Conservation (phyloP, 2,797 vertebrate genomes). For the Lepilemur septentrionalis region DNA sequence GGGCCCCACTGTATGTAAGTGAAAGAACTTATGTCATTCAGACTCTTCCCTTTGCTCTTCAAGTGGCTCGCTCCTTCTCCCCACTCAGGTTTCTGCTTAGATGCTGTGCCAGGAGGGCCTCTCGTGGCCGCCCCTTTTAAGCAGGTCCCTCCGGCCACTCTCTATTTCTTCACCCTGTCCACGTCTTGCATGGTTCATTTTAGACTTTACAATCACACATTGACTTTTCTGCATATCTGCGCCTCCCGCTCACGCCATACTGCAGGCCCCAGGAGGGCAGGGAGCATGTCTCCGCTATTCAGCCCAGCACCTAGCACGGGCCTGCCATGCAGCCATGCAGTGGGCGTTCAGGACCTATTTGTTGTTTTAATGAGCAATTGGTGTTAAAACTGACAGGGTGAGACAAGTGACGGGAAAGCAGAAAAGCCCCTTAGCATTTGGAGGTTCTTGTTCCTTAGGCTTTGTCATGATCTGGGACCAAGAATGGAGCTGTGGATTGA, state of each 20-base stretch:
- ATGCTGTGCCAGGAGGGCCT: background rate
- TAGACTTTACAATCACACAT: background rate
- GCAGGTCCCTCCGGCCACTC: background rate
- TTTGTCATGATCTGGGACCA: background rate
- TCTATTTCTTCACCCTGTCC: background rate
- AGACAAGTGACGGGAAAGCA: background rate
- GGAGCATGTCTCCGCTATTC: no score
- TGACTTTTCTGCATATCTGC: background rate
- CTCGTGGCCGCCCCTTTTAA: background rate
- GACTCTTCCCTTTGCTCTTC: background rate
- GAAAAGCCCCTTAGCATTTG: background rate
- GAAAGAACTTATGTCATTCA: fast-evolving
- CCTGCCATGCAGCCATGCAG: background rate
- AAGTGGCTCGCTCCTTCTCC: background rate
- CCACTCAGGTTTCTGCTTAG: background rate
- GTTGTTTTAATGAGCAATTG: background rate
- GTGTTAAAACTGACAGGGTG: background rate
- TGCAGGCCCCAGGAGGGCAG: background rate
- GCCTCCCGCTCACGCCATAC: background rate
- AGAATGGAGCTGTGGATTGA: background rate
- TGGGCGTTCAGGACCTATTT: background rate
- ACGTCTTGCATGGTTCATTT: background rate
- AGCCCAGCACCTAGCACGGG: background rate
- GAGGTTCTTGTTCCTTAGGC: background rate
- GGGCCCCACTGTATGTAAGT: no score